A percentile compares a stretch with the other conserved stretches of the same genome.
Conservation (phyloP, 2,888 invertebrate species). For the Watsonalla cultraria region DNA sequence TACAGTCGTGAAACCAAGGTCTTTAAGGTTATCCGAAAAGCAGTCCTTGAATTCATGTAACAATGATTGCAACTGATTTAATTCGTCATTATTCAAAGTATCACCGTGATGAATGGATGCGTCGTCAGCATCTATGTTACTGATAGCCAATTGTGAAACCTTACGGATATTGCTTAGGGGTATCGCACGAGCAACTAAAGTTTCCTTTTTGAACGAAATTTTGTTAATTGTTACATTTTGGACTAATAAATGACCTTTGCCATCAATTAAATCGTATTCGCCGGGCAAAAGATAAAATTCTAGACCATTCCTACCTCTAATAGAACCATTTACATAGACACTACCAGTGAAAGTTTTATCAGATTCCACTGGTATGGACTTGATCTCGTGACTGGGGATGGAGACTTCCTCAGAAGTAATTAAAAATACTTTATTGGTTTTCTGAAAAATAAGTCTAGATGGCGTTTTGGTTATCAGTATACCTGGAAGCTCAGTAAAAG, state of each 20-base stretch:
- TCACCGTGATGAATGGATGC: background rate
- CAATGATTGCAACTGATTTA: background rate
- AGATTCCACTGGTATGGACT: too few species aligned
- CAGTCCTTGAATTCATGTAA: slow-evolving; percentile 5
- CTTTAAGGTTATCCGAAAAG: slow-evolving; percentile 8
- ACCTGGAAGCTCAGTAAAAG: too few species aligned
- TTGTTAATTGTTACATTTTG: too few species aligned
- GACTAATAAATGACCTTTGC: background rate
- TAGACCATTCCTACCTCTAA: slow-evolving; percentile 1
- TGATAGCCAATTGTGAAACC: background rate
- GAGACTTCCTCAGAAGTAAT: too few species aligned
- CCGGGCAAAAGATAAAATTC: slow-evolving; percentile 12
- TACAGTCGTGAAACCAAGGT: slow-evolving; percentile 2
- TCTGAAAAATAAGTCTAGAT: too few species aligned
- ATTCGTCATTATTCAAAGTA: background rate
- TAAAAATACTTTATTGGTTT: background rate
- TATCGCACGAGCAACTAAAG: background rate
- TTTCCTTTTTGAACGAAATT: too few species aligned
- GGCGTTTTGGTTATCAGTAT: too few species aligned
- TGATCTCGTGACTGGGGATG: too few species aligned
- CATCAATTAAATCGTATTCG: slow-evolving; percentile 5
- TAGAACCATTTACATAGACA: slow-evolving; percentile 4
- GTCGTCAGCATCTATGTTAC: background rate
- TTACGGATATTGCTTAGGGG: background rate
- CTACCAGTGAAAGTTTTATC: background rate